Base-by-base conservation (phyloP, 2,113 vertebrate species). In the Pelmatolapia mariae region DNA sequence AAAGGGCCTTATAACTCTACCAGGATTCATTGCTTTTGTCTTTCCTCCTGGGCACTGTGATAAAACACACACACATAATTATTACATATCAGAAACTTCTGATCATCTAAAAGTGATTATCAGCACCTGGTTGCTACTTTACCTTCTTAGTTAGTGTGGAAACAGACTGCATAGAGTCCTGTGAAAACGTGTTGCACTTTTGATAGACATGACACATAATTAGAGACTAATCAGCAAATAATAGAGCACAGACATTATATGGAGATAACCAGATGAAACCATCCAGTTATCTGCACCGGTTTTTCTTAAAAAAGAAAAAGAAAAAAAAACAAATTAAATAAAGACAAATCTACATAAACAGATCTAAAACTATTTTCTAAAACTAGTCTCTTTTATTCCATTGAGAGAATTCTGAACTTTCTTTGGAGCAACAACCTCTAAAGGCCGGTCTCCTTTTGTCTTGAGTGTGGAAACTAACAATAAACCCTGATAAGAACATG, bases 271-370 rank as follows among this genome's bases (percentile, higher is more conserved):
- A 29, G 4, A 76, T 47, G 4, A 7, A 29, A 76, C 5, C 29
- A 63, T 63, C 59, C 59, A 19, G 59, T 63, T 1, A 19, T 63
- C 29, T 63, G 59, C 31, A 11, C 1, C 0, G 2, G 7, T 4
- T 19, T n/a, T 12, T 36, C 6, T 5, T 36, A 7, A 26, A 45
- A 10, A 1, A 13, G 5, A 9, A 6, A 9, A 40, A 10, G 8
- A 10, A 12, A 4, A 26, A 26, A 2, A 40, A 71, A 6, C 1
- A 0, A 18, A 73, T 10, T 5, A 18, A 47, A 47, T 0, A 29
- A 29, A 47, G 9, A 18, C 2, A 76, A 47, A 10, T 29, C 71
- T 1, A 47, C 16, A 47, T 18, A 47, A 29, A 76, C 6, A 76
- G 4, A 43, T 29, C 24, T 47, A 29, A 47, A 73, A 26, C 8